phyloP scores from a whole-genome alignment of 2,113 vertebrate genomes.

The Hippolais icterina region DNA sequence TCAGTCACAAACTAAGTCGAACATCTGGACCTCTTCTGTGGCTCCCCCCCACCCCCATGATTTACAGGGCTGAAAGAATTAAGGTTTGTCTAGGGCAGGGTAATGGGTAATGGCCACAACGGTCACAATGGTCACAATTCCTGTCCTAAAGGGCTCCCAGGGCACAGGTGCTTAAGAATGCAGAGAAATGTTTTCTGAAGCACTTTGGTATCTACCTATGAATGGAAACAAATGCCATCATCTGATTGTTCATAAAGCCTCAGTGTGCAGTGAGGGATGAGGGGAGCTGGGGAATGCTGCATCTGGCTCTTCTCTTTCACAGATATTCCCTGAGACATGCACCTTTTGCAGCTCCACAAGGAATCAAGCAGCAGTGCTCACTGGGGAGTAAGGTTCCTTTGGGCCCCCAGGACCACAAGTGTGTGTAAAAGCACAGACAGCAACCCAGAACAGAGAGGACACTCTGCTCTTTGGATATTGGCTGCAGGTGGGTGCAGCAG shows the following conservation, averaged over 20 bases:
- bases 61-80: neutral
- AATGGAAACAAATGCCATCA: neutral
- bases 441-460: neutral
- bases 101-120: neutral
- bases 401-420: neutral
- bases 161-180: neutral
- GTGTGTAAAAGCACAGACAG: neutral
- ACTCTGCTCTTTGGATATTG: neutral
- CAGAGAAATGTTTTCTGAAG: neutral
- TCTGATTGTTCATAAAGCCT: neutral
- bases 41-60: rapidly evolving
- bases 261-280: neutral
- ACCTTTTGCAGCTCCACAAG: neutral
- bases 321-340: neutral
- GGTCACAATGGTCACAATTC: neutral
- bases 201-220: neutral
- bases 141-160: neutral
- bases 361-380: neutral
- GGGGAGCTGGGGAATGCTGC: neutral
- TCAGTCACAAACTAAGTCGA: neutral
- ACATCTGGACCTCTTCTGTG: neutral
- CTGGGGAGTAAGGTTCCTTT: neutral
- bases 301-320: neutral
- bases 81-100: neutral
- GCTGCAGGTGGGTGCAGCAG: neutral